Conservation (phyloP, 2,888 invertebrate genomes). For the Habroteleia sp. region DNA sequence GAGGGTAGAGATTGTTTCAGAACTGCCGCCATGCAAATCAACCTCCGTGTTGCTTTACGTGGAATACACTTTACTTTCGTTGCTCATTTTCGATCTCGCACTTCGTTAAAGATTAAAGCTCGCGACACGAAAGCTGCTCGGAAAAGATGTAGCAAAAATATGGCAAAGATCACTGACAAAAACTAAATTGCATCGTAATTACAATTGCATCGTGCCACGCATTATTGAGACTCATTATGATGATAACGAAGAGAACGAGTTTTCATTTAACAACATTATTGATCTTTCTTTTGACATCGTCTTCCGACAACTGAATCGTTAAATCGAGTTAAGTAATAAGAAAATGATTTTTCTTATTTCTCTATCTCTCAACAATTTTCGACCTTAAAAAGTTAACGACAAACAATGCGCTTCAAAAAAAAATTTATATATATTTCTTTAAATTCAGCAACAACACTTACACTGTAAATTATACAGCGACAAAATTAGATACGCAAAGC, state of each 20-base stretch:
- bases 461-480: too few relatives aligned
- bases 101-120: slow-evolving; percentile 52
- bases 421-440: too few relatives aligned
- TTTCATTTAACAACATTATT: slow-evolving; percentile 8
- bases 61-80: slow-evolving; percentile 39
- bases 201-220: slow-evolving; percentile 29
- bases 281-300: background rate
- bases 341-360: too few relatives aligned
- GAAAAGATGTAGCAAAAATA: slow-evolving; percentile 14
- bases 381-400: too few relatives aligned
- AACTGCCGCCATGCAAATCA: slow-evolving; percentile 55
- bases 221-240: slow-evolving; percentile 35
- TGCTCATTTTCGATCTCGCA: slow-evolving; percentile 34
- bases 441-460: too few relatives aligned
- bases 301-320: background rate
- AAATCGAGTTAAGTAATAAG: too few relatives aligned
- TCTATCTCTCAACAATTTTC: too few relatives aligned
- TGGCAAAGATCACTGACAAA: slow-evolving; percentile 17
- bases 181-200: slow-evolving; percentile 65
- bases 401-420: too few relatives aligned
- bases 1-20: slow-evolving; percentile 58
- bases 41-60: slow-evolving; percentile 39
- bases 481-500: too few relatives aligned
- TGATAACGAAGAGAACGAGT: slow-evolving; percentile 33
- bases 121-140: slow-evolving; percentile 13